Base-by-base conservation (phyloP, 2,888 invertebrate species). In the Bombyx huttoni region DNA sequence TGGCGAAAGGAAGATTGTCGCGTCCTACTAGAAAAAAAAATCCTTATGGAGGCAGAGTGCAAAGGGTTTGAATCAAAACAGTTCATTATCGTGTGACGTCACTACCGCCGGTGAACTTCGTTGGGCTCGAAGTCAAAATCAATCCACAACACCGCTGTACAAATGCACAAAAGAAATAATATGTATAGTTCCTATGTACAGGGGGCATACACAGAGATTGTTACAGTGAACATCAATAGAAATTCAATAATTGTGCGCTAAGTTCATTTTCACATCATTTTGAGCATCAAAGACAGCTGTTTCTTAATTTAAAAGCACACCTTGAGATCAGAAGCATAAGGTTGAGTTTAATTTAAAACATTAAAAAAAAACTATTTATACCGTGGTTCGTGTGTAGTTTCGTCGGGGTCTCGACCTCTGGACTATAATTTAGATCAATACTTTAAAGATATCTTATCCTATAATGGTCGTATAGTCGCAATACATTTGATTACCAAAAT, bases 251-350 rank as follows among this genome's bases (percentile, higher is more conserved):
- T 86, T 88, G 87, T 88, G 87, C 87, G 87, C 83, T 84, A 84
- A 83, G 85, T 86, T 77, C 85, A 79, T 77, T 73, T 83, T 84
- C 81, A 85, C 81, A 80, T 76, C 77, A 77, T 77, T 75, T 88
- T 88, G 87, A 88, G 87, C 87, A 86, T 84, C 65, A 72, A 75
- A 75, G 86, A 87, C 86, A 88, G 86, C 78, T 80, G 84, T 81
- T 72, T 77, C 70, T 76, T 75, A 79, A 73, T 74, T 74, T 40
- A 10, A 40, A 40, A 77, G 82, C 85, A 80, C 83, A 24, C 24
- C 24, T 24, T 24, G 24, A 24, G 24, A 24, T 24, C 24, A 24
- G 24, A 24, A 24, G 24, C 24, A 24, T 24, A 24, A 24, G 24
- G 24, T 24, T 24, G 24, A 24, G 5, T 24, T 24, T 24, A 24